Evolutionary conservation across 2,113 vertebrate genomes (phyloP).

Genomic region (Tetrao urogallus): DNA sequence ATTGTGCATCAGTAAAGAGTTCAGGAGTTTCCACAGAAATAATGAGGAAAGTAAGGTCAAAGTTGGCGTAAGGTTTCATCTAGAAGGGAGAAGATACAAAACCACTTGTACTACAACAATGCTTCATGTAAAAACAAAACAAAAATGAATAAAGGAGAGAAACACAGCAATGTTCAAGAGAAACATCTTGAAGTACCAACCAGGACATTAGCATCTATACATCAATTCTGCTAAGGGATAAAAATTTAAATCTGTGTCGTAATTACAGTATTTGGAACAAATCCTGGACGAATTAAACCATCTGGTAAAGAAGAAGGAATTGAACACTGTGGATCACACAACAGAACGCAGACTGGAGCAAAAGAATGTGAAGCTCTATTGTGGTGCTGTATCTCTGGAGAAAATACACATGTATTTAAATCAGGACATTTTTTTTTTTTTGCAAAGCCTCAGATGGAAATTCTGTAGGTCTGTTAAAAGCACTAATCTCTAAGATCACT

Average conservation of each 20-base stretch:
- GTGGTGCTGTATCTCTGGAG: neutral
- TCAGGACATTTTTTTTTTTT: neutral
- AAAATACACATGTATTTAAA: neutral
- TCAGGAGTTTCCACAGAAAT: neutral
- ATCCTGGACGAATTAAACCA: neutral
- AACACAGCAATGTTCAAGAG: neutral
- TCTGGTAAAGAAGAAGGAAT: neutral
- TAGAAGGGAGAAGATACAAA: neutral
- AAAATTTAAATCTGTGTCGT: neutral
- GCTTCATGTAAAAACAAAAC: neutral
- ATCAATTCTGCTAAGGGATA: neutral
- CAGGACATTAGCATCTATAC: neutral
- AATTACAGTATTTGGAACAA: neutral
- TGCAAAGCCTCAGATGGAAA: neutral
- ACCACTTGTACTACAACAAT: accelerated
- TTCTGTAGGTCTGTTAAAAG: neutral
- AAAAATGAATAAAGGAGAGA: neutral
- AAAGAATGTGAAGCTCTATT: neutral
- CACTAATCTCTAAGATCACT: neutral
- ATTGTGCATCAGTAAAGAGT: neutral
- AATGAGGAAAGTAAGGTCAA: neutral
- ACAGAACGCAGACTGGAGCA: neutral
- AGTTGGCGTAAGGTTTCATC: neutral
- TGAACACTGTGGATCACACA: neutral
- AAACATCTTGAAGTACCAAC: neutral